Conservation (phyloP, 2,797 vertebrate species). For the Tiaroga cobitis region DNA sequence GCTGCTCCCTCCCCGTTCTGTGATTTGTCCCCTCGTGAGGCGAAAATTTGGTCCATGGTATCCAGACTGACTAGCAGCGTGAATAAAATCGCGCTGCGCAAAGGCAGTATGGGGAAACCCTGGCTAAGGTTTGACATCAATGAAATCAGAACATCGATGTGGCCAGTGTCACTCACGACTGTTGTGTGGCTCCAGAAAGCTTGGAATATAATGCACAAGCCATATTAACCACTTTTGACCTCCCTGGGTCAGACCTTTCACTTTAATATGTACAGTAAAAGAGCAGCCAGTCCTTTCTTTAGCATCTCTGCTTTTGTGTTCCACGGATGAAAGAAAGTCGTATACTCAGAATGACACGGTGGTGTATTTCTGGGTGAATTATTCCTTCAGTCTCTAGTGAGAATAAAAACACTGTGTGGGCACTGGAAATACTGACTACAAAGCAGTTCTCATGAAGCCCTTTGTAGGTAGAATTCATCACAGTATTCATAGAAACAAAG, state of each 20-base stretch:
- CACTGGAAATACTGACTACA: conserved; percentile 9
- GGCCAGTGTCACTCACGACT: not conserved
- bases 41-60: too few species aligned
- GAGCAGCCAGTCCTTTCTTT: not conserved
- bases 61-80: too few species aligned
- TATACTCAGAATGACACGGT: not conserved
- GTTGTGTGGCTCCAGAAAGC: not conserved
- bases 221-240: not conserved
- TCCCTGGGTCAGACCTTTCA: not conserved
- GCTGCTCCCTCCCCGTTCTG: too few species aligned
- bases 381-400: conserved; percentile 11
- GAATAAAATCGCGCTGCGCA: too few species aligned
- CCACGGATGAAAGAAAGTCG: not conserved
- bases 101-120: too few species aligned
- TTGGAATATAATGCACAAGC: not conserved
- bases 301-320: not conserved
- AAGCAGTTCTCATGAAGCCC: not conserved
- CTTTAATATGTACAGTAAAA: not conserved
- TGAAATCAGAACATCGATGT: not conserved
- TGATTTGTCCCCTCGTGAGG: too few species aligned
- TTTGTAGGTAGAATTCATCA: conserved; percentile 27
- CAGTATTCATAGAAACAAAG: not conserved
- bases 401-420: conserved; percentile 13
- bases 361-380: conserved; percentile 4
- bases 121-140: not conserved